Conservation (phyloP, 2,888 invertebrate species). For the Oxycera nigricornis region DNA sequence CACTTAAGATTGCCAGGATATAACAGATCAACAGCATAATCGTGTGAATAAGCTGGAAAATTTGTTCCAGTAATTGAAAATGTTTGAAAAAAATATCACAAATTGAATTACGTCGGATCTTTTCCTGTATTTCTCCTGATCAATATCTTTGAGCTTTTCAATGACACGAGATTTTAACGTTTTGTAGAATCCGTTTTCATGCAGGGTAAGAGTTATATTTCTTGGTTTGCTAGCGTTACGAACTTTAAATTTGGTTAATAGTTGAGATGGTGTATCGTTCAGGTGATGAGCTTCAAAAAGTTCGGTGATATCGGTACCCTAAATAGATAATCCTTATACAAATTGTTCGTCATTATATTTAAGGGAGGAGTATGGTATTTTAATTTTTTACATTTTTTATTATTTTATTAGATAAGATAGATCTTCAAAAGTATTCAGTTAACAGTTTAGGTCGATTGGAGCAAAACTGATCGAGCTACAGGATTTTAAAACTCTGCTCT, state of each 20-base stretch:
- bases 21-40: constrained; percentile 58
- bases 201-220: constrained; percentile 76
- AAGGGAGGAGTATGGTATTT: no score
- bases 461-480: no score
- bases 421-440: no score
- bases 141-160: constrained; percentile 67
- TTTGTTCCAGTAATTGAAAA: neutral
- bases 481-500: no score
- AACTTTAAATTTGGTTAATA: constrained; percentile 72
- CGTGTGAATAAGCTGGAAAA: constrained; percentile 58
- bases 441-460: no score
- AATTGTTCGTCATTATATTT: no score
- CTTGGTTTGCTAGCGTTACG: constrained; percentile 69
- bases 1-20: constrained; percentile 58
- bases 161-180: constrained; percentile 70
- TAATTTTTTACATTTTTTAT: neutral
- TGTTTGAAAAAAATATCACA: neutral
- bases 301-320: constrained; percentile 83
- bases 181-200: constrained; percentile 76
- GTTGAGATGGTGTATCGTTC: constrained; percentile 65
- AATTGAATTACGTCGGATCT: constrained; percentile 56
- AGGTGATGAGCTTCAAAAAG: constrained; percentile 79
- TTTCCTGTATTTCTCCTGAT: constrained; percentile 50
- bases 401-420: neutral
- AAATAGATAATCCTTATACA: neutral